Percentiles rank a stretch among this genome's conserved stretches.
These are phyloP conservation scores for Diuraphis noxia DNA, from an alignment of 1,140 invertebrate species.

Conservation along the genomic window DNA sequence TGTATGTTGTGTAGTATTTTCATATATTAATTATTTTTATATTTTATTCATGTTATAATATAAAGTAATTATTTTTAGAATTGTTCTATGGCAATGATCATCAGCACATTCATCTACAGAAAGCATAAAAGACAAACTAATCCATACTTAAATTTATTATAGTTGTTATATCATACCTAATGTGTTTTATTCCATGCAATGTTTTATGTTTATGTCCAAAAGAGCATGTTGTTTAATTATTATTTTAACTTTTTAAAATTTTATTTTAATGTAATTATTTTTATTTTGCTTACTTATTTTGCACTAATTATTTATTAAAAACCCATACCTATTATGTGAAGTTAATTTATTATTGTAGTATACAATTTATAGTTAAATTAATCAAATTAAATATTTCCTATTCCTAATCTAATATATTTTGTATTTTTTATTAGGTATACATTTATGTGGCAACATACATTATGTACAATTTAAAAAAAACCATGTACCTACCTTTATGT, in stretches of 20 bases:
- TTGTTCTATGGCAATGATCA: not conserved
- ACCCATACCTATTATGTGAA: not conserved
- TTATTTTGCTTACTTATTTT: constrained; percentile 2
- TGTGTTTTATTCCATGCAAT: not conserved
- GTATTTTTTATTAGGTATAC: not conserved
- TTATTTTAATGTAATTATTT: not conserved
- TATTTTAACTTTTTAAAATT: not conserved
- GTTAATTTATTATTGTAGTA: not conserved
- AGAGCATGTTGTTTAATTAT: not conserved
- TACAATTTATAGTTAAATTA: not conserved
- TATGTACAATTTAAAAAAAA: not conserved
- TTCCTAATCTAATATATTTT: not conserved
- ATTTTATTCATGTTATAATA: not conserved
- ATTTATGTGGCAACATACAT: not conserved
- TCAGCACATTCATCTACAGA: not conserved
- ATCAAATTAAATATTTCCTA: not conserved
- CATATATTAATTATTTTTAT: not conserved
- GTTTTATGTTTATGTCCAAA: constrained; percentile 2
- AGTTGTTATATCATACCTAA: not conserved
- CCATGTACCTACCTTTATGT: not conserved
- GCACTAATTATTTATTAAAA: not conserved
- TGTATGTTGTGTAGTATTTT: not conserved
- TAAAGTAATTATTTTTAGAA: constrained; percentile 15
- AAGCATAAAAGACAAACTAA: not conserved
- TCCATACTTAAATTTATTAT: not conserved